Percentiles rank a stretch among this genome's conserved stretches.
phyloP scores from a whole-genome alignment of 2,797 vertebrate species.

The Gadopsis bispinosus region DNA sequence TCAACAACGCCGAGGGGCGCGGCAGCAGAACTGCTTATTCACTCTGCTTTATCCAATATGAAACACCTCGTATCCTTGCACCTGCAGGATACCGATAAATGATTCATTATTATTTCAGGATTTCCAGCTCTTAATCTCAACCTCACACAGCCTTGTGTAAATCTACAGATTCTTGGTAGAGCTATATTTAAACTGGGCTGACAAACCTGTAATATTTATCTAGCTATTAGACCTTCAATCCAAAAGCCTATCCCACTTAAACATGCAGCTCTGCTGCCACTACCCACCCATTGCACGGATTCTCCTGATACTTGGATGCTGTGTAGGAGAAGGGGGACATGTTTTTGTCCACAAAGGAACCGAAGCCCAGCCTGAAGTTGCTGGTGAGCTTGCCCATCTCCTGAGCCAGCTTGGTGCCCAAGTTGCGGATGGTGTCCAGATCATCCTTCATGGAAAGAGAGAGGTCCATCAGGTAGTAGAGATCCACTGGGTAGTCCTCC shows the following conservation, averaged over 20 bases:
- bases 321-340: conserved; percentile 98
- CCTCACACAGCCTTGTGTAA: background rate
- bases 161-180: background rate
- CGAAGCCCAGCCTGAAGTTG: conserved; percentile 97
- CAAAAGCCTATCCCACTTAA: background rate
- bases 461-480: conserved; percentile 99
- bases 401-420: conserved; percentile 94
- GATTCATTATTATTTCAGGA: conserved; percentile 38
- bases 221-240: background rate
- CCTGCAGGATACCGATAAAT: conserved; percentile 22
- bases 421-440: conserved; percentile 92
- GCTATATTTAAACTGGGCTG: background rate
- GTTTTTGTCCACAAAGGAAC: conserved; percentile 97
- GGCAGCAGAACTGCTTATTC: background rate
- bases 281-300: conserved; percentile 95
- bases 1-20: background rate
- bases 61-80: background rate
- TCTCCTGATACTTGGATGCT: conserved; percentile 92
- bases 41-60: background rate
- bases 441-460: conserved; percentile 99
- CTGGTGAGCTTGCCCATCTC: conserved; percentile 98
- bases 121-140: background rate
- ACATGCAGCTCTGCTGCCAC: background rate
- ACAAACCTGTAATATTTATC: too few species aligned
- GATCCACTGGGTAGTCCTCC: conserved; percentile 97